A percentile compares a stretch with the other conserved stretches of the same genome.
phyloP scores from a whole-genome alignment of 2,888 invertebrate genomes.

The Tillus elongatus region DNA sequence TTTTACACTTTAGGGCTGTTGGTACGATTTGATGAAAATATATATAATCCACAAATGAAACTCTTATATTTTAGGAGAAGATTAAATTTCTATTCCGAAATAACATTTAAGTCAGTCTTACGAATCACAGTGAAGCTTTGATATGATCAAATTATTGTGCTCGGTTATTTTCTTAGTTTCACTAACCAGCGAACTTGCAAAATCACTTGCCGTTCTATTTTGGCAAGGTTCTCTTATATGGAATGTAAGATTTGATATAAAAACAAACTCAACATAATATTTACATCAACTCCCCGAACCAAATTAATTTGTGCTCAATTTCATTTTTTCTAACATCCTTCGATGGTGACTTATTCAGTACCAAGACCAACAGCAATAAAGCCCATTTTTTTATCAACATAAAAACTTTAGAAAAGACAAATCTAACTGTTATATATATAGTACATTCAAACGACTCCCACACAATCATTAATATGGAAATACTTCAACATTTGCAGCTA shows the following conservation, averaged over 20 bases:
- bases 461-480: slow-evolving; percentile 39
- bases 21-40: slow-evolving; percentile 23
- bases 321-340: too few relatives aligned
- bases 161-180: slow-evolving; percentile 30
- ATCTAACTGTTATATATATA: slow-evolving; percentile 35
- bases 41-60: slow-evolving; percentile 13
- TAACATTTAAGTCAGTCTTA: slow-evolving; percentile 47
- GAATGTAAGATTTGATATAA: slow-evolving; percentile 25
- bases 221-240: slow-evolving; percentile 11
- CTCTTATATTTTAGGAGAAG: slow-evolving; percentile 24
- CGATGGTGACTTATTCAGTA: slow-evolving; percentile 7
- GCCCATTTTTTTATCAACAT: slow-evolving; percentile 31
- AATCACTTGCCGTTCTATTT: neutral
- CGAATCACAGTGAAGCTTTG: slow-evolving; percentile 50
- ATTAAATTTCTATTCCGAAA: slow-evolving; percentile 40
- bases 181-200: slow-evolving; percentile 7
- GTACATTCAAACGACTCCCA: slow-evolving; percentile 35
- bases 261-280: slow-evolving; percentile 18
- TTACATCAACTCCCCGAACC: slow-evolving; percentile 20
- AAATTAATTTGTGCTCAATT: slow-evolving; percentile 23
- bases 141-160: slow-evolving; percentile 48
- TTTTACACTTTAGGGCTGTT: slow-evolving; percentile 35
- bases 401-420: slow-evolving; percentile 34
- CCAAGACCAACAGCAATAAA: slow-evolving; percentile 37
- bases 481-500: slow-evolving; percentile 41